Evolutionary conservation across 2,113 vertebrate species (phyloP), one percentile per base, ranked within the genome.

Genomic region (Brachypodius melanocephalos): DNA sequence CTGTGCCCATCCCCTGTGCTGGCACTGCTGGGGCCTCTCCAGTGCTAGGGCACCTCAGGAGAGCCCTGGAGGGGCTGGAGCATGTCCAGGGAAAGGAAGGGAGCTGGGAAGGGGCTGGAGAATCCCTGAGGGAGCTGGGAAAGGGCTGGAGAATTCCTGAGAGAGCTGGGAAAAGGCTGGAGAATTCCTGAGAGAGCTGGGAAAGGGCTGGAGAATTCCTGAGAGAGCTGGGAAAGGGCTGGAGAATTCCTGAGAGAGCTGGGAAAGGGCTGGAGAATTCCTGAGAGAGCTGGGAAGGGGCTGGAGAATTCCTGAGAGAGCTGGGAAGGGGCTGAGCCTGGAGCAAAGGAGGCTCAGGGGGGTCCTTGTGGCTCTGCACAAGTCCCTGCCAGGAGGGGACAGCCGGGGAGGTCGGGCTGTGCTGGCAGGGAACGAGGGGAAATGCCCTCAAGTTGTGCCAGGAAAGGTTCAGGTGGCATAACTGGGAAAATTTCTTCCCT

Each of bases 61-160:
- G 32, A 69, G 74, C 31, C n/a, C 24, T 14, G 3, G 45, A 71
- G 40, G 66, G 66, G 57, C 57, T 42, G 65, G 25, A 69, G 63
- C 1, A 0, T 0, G 63, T 6, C 45, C 72, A 61, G 54, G 38
- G 45, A 4, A 32, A 45, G 81, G 0, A 2, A 54, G 17, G 17
- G 59, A 14, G 81, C 68, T 71, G 67, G 66, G 38, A 29, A 61
- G 19, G 24, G 54, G 24, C 65, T 59, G 65, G 46, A 22, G 21
- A 48, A 48, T 48, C 6, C 46, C 21, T 22, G 46, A 48, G 46
- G 46, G 46, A 48, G 46, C 46, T 48, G 46, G 46, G 43, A 43
- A 43, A 17, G 43, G 43, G 43, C 43, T 43, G 43, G 43, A 43
- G 43, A 43, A 43, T 43, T 7, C 43, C 43, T 43, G 43, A 43